Percentiles rank a stretch among this genome's conserved stretches.
Conservation (phyloP, 2,113 vertebrate genomes). For the Oenanthe oenanthe region DNA sequence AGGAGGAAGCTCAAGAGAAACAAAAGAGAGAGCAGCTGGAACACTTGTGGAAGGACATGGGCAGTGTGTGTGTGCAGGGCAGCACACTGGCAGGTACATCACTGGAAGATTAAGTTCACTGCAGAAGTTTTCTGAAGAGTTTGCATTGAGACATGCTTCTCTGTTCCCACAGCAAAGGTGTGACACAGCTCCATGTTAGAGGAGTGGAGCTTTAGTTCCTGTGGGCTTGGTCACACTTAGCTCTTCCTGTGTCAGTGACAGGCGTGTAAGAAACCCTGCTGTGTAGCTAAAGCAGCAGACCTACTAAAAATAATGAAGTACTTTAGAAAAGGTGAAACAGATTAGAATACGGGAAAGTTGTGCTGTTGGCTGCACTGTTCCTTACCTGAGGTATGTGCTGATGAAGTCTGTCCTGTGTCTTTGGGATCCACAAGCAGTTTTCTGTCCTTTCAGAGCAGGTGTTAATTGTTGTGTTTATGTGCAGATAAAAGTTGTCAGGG, state of each 20-base stretch:
- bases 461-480: not conserved
- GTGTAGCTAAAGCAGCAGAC: not conserved
- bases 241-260: not conserved
- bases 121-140: not conserved
- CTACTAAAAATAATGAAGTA: not conserved
- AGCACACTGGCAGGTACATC: constrained; percentile 73
- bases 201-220: not conserved
- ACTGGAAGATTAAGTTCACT: not conserved
- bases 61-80: constrained; percentile 76
- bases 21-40: constrained; percentile 89
- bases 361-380: not conserved
- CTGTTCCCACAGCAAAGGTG: not conserved
- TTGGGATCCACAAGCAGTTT: not conserved
- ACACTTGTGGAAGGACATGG: constrained; percentile 87
- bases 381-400: not conserved
- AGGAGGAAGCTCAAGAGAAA: constrained; percentile 81
- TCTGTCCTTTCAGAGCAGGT: not conserved
- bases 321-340: not conserved
- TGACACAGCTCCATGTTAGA: not conserved
- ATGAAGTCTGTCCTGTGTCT: not conserved
- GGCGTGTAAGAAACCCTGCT: not conserved
- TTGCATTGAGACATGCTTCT: not conserved
- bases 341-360: not conserved
- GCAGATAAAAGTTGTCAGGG: not conserved
- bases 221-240: not conserved